Base-by-base conservation (phyloP, 2,888 invertebrate species). In the Charanyca ferruginea region DNA sequence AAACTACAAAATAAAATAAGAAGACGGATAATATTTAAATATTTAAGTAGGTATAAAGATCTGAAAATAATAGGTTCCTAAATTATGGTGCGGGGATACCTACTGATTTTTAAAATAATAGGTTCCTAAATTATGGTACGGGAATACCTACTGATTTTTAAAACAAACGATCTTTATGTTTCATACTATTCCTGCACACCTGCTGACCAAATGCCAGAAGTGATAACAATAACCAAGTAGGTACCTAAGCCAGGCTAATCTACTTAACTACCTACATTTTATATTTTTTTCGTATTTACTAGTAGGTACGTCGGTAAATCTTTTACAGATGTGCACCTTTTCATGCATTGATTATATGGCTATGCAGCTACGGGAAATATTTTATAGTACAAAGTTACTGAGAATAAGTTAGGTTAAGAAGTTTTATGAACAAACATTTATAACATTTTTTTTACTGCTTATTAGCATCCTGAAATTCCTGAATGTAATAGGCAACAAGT, bases 181-280 rank as follows among this genome's bases (percentile, higher is more conserved):
- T 59, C 28, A 49, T 23, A 41, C 25, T 22, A 20, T 20, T 18
- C 41, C 51, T 22, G 61, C 42, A 69, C 81, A 79, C 63, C 74
- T 80, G 79, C 63, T 68, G 45, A 49, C 61, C 68, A 83, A 65
- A 78, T 82, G 80, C 42, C 48, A 58, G 54, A 57, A 48, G 16
- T 65, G 35, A 62, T 47, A 53, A 68, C 35, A 53, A 57, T 62
- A 25, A 13, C 11, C 57, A 25, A n/a, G 6, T 13, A 25, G n/a
- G n/a, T 22, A 18, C 1, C 5, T 35, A n/a, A 16, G 16, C 22
- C 11, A 7, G 13, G 16, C 22, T 9, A 7, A 28, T 45, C 32
- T 71, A 23, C 0, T 2, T 32, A 8, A 28, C n/a, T n/a, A 7
- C 7, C 28, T 8, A n/a, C 2, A 45, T 51, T 48, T 42, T 70